These are phyloP conservation scores for Aricia artaxerxes DNA, from an alignment of 2,888 invertebrate species.

Conservation along the genomic window DNA sequence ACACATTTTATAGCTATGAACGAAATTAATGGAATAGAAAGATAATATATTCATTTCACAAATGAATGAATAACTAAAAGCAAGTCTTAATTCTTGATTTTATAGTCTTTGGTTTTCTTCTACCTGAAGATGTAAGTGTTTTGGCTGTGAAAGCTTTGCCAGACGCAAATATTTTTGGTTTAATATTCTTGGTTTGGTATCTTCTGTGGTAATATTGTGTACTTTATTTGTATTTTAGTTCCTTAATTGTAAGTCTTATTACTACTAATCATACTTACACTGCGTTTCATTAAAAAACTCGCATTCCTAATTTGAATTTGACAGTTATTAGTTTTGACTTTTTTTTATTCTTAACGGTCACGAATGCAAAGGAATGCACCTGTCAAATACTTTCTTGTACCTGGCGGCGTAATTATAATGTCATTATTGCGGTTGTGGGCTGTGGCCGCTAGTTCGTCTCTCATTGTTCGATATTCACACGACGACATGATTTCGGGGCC, in stretches of 20 bases:
- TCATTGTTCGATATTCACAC: conserved; percentile 14
- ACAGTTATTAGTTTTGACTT: neutral
- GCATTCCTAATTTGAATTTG: neutral
- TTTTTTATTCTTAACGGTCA: neutral
- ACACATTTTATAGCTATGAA: neutral
- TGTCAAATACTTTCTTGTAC: neutral
- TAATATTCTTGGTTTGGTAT: too few relatives aligned
- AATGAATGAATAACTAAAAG: neutral
- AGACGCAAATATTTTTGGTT: too few relatives aligned
- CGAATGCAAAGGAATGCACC: conserved; percentile 12
- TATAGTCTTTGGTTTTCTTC: neutral
- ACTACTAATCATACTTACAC: too few relatives aligned
- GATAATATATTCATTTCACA: neutral
- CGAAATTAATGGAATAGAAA: neutral
- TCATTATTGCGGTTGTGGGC: conserved; percentile 8
- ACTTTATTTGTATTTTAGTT: too few relatives aligned
- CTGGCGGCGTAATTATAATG: neutral
- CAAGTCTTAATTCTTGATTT: neutral
- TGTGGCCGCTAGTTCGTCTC: neutral
- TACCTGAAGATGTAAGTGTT: neutral
- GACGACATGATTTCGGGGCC: neutral
- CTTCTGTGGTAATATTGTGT: too few relatives aligned
- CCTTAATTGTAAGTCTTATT: too few relatives aligned
- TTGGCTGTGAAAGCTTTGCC: neutral
- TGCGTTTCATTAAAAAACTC: too few relatives aligned